Conservation (phyloP, 92 coral and sea anemone species). For the Porites cylindrica region DNA sequence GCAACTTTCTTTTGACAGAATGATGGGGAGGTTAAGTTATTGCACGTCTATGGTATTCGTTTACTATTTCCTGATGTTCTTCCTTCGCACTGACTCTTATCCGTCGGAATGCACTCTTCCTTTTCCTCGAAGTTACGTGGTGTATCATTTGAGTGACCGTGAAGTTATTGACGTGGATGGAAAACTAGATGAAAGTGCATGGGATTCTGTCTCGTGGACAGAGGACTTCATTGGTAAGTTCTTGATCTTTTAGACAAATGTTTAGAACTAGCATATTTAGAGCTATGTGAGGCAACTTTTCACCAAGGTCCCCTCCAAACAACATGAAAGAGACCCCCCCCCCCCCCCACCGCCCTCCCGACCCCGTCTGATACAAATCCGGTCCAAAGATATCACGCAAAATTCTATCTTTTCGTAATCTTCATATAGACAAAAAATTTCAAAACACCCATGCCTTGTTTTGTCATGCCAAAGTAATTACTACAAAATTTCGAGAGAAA, state of each 20-base stretch:
- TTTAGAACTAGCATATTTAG: no score
- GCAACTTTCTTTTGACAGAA: neutral
- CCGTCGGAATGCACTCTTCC: slow-evolving; percentile 67
- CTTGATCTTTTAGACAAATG: neutral
- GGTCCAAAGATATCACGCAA: no score
- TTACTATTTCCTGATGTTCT: neutral
- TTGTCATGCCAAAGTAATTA: no score
- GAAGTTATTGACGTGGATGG: slow-evolving; percentile 77
- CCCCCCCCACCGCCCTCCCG: no score
- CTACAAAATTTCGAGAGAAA: no score
- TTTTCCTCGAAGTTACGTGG: slow-evolving; percentile 81
- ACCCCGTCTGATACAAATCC: no score
- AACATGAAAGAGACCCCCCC: no score
- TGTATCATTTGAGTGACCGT: slow-evolving; percentile 68
- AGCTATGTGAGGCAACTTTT: no score
- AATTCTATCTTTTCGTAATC: no score
- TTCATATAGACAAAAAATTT: no score
- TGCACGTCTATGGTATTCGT: neutral
- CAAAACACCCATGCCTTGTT: no score
- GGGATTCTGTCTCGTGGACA: slow-evolving; percentile 82
- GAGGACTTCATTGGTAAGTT: slow-evolving; percentile 80
- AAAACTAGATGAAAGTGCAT: slow-evolving; percentile 78
- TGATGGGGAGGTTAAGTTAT: neutral
- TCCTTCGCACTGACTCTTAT: neutral
- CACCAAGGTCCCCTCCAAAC: no score